phyloP scores from a whole-genome alignment of 2,888 invertebrate species.

The Conistra vaccinii region DNA sequence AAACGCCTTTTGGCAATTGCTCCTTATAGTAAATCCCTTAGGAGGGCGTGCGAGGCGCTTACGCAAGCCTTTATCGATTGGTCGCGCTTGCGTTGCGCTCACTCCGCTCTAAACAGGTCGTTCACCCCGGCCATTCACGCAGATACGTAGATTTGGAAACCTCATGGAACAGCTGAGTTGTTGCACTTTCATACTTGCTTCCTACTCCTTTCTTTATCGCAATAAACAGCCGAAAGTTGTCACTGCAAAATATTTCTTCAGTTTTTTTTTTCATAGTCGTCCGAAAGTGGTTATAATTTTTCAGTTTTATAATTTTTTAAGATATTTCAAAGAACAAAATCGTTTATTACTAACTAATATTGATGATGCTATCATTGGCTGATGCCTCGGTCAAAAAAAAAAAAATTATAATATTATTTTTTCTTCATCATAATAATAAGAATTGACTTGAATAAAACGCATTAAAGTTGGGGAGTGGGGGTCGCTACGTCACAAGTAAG shows the following conservation, averaged over 20 bases:
- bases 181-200: constrained; percentile 77
- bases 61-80: constrained; percentile 87
- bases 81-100: constrained; percentile 83
- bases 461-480: no score
- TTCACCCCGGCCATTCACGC: constrained; percentile 85
- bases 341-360: no score
- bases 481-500: no score
- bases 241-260: background rate
- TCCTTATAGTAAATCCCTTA: constrained; percentile 80
- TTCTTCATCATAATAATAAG: no score
- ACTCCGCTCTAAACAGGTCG: constrained; percentile 83
- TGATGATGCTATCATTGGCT: no score
- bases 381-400: no score
- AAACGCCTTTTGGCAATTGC: constrained; percentile 69
- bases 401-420: no score
- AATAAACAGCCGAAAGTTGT: constrained; percentile 11
- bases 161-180: constrained; percentile 73
- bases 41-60: constrained; percentile 83
- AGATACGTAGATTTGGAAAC: constrained; percentile 82
- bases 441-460: no score
- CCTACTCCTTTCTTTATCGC: constrained; percentile 69
- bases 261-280: background rate
- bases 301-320: background rate
- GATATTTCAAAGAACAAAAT: background rate
- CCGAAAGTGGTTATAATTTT: background rate